Base-by-base conservation (phyloP, 2,797 vertebrate genomes). In the Nannoperca australis region DNA sequence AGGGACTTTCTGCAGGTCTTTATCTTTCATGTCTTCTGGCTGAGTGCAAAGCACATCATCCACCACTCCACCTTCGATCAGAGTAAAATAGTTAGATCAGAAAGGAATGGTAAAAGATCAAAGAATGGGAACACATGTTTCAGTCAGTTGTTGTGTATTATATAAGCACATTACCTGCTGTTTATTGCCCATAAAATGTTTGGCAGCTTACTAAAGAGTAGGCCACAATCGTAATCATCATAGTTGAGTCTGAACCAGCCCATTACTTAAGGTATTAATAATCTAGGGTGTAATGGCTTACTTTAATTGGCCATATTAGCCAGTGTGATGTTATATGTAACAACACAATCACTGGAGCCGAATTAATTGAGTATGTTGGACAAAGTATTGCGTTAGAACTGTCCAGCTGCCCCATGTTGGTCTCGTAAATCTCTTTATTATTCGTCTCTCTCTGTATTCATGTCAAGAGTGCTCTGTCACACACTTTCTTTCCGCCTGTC, bases 1-100 rank as follows among this genome's bases (percentile, higher is more conserved):
- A 18, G 98, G 98, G 34, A 99, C 94, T 76, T 92, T 96, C 73
- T 97, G 97, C 27, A 99, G 96, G 60, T 98, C 96, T 80, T 90
- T 95, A 9, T 97, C 95, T 40, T 89, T 96, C 94, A 97, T 96
- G 66, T 95, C 91, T 2, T 97, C 96, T 0, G 98, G 98, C 0
- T 97, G 92, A 0, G 80, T 80, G 68, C 98, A 99, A 68, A 94
- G 89, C 14, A 98, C 88, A 32, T 96, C 94, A 4, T 99, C 98
- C 3, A 95, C 95, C 73, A 93, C 91, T 80, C 98, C 98, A 80
- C 98, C 98, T 99, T 72, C 18, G 38, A 71, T 64, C 38, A 81
- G 7, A 84, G n/a, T 50, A 49, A 51, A 8, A 79, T 6, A 27
- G 51, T 81, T 54, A 58, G 51, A 78, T 69, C 54, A 78, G 24